Evolutionary conservation across 2,113 vertebrate species (phyloP).

Genomic region (Ceratotherium simum): DNA sequence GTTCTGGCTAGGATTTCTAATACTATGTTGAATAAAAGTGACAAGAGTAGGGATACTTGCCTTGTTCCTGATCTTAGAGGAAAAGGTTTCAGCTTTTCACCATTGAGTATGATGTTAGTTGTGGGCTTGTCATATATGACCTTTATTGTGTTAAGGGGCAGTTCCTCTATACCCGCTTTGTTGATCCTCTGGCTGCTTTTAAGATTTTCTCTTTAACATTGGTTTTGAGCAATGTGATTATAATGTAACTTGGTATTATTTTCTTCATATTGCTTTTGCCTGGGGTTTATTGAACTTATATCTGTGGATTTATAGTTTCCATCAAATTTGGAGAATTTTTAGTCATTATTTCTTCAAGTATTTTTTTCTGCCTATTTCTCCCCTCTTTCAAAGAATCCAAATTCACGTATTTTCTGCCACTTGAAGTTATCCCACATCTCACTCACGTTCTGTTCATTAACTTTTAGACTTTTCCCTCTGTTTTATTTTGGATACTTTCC

Average conservation of each 20-base stretch:
- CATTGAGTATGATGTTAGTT: neutral
- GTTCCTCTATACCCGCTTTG: neutral
- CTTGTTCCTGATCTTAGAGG: neutral
- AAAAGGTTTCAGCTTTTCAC: neutral
- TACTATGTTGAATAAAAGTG: neutral
- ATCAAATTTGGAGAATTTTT: neutral
- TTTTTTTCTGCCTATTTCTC: neutral
- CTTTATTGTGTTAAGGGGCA: neutral
- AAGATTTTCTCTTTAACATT: neutral
- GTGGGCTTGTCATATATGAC: neutral
- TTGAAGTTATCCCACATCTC: neutral
- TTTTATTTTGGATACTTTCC: neutral
- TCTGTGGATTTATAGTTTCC: neutral
- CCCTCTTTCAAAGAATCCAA: neutral
- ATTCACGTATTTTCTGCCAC: neutral
- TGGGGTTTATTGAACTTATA: neutral
- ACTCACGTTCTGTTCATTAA: neutral
- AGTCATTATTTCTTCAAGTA: neutral
- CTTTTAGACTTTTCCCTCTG: neutral
- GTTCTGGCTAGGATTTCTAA: neutral
- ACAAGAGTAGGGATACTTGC: neutral
- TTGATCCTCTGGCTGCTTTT: neutral
- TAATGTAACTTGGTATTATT: neutral
- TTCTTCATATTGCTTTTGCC: neutral
- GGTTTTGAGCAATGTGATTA: neutral